Conservation (phyloP, 2,888 invertebrate species). For the Pseudanteris insignis region DNA sequence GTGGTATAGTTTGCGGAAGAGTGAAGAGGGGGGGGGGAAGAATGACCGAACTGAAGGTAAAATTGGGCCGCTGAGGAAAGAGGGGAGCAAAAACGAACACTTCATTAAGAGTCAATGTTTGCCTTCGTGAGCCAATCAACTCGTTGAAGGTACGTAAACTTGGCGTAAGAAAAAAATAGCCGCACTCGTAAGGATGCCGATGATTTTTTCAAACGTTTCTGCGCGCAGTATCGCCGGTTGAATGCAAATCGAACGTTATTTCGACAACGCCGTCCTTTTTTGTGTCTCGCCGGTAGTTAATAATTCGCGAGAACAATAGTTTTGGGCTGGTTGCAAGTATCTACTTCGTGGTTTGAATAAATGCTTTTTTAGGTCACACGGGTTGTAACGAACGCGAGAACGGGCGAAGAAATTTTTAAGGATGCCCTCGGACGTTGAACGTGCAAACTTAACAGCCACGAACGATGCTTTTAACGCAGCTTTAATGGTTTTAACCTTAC, state of each 20-base stretch:
- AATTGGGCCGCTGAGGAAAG: not conserved
- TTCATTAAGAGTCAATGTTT: slow-evolving; percentile 33
- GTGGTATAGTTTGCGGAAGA: no score
- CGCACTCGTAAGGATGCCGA: slow-evolving; percentile 11
- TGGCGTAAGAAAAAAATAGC: slow-evolving; percentile 32
- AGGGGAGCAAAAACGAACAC: slow-evolving; percentile 1
- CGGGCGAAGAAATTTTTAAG: slow-evolving; percentile 39
- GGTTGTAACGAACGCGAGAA: slow-evolving; percentile 31
- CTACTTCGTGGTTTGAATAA: slow-evolving; percentile 46
- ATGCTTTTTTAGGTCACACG: slow-evolving; percentile 46
- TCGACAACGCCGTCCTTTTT: slow-evolving; percentile 8
- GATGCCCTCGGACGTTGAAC: slow-evolving; percentile 31
- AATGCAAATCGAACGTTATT: slow-evolving; percentile 52
- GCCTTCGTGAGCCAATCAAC: slow-evolving; percentile 29
- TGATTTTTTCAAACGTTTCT: slow-evolving; percentile 22
- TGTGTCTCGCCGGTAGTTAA: slow-evolving; percentile 39
- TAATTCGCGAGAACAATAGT: slow-evolving; percentile 46
- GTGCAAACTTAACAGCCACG: slow-evolving; percentile 28
- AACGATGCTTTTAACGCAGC: slow-evolving; percentile 33
- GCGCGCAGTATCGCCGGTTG: slow-evolving; percentile 14
- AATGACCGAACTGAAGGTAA: slow-evolving; percentile 6
- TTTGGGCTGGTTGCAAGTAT: slow-evolving; percentile 42
- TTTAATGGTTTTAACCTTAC: slow-evolving; percentile 42
- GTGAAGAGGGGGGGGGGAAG: slow-evolving; percentile 2
- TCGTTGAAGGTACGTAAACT: slow-evolving; percentile 38